A percentile compares a stretch with the other conserved stretches of the same genome.
phyloP scores from a whole-genome alignment of 2,888 invertebrate genomes.

The Callosobruchus maculatus region DNA sequence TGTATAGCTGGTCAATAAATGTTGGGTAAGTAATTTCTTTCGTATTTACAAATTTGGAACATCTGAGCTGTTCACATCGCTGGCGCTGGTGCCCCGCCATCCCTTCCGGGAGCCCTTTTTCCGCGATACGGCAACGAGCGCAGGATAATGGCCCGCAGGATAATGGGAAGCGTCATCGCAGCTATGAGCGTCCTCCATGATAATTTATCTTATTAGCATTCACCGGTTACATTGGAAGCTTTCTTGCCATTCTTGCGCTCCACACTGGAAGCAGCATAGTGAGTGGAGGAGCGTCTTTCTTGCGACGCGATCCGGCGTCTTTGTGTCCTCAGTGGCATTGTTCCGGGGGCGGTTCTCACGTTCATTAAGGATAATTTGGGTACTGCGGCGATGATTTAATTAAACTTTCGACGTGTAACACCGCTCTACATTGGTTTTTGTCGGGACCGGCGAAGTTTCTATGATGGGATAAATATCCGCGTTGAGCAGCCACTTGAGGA shows the following conservation, averaged over 20 bases:
- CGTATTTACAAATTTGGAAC: too few relatives aligned
- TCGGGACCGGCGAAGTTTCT: not conserved
- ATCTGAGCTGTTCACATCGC: too few relatives aligned
- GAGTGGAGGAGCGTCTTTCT: slow-evolving; percentile 12
- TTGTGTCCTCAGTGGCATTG: not conserved
- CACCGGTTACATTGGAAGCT: slow-evolving; percentile 26
- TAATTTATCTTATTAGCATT: slow-evolving; percentile 39
- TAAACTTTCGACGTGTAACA: not conserved
- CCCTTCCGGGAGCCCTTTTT: not conserved
- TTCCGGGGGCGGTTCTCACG: not conserved
- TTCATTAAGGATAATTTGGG: not conserved
- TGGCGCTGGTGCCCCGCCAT: not conserved
- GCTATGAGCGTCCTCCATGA: slow-evolving; percentile 30
- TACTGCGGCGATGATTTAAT: not conserved
- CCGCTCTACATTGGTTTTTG: not conserved
- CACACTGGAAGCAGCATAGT: slow-evolving; percentile 8
- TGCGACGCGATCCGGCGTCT: not conserved
- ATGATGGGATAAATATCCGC: not conserved
- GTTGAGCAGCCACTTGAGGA: not conserved
- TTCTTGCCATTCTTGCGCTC: slow-evolving; percentile 23
- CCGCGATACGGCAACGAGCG: slow-evolving; percentile 3
- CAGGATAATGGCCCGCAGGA: slow-evolving; percentile 26
- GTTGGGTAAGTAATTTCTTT: too few relatives aligned
- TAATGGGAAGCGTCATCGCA: slow-evolving; percentile 35
- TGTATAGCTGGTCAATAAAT: too few relatives aligned